A percentile compares a stretch with the other conserved stretches of the same genome.
Evolutionary conservation across 2,888 invertebrate species (phyloP).

Genomic region (Rhagonycha lutea): DNA sequence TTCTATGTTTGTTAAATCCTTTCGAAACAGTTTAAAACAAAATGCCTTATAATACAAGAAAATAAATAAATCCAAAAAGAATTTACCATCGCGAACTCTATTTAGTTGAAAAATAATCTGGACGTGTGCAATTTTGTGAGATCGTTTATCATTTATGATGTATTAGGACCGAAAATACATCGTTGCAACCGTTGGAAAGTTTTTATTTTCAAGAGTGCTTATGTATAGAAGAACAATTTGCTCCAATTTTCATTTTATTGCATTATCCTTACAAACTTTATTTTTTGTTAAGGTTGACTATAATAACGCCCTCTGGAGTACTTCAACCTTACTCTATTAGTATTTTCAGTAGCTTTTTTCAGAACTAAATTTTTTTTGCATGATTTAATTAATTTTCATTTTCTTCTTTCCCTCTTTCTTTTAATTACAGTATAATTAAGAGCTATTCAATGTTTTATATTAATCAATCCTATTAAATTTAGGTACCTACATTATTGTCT

Average conservation of each 20-base stretch:
- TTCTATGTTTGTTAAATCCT: not conserved
- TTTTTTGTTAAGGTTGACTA: too few relatives aligned
- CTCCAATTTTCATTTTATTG: not conserved
- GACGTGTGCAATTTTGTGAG: not conserved
- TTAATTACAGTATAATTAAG: too few relatives aligned
- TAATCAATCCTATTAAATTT: not conserved
- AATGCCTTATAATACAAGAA: not conserved
- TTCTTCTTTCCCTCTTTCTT: too few relatives aligned
- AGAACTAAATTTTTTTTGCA: too few relatives aligned
- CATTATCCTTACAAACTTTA: too few relatives aligned
- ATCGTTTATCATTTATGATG: not conserved
- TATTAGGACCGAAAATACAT: not conserved
- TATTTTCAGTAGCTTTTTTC: too few relatives aligned
- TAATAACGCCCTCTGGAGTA: too few relatives aligned
- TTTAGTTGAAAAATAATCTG: not conserved
- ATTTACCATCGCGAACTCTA: not conserved
- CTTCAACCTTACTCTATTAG: too few relatives aligned
- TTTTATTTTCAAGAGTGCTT: not conserved
- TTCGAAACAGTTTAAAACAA: not conserved
- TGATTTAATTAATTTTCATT: too few relatives aligned
- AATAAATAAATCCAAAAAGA: not conserved
- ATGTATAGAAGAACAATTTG: not conserved
- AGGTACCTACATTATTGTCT: not conserved
- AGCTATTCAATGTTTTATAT: too few relatives aligned
- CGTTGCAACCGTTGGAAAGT: not conserved